These are phyloP conservation scores for Dermochelys coriacea DNA, from an alignment of 2,797 vertebrate genomes.

Conservation along the genomic window DNA sequence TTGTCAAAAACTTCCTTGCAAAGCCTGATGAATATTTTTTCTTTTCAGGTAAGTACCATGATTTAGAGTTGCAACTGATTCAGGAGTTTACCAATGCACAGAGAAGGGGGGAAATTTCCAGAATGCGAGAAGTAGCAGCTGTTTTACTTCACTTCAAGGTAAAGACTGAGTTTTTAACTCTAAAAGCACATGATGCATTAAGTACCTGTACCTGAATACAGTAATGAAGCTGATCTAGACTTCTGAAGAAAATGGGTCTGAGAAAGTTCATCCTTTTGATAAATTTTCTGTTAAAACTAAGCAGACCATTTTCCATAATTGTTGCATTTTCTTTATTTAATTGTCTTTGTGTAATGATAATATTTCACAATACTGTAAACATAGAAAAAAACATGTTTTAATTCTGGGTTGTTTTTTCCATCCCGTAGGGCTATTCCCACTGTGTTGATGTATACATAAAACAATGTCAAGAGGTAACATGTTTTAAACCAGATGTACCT, in stretches of 20 bases:
- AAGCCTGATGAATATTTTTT: conserved; percentile 39
- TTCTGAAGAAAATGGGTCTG: not conserved
- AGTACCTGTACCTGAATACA: not conserved
- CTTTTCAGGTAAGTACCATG: conserved; percentile 95
- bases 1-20: not conserved
- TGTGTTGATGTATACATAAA: conserved; percentile 99
- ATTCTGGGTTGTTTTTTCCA: conserved; percentile 43
- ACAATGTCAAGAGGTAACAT: conserved; percentile 96
- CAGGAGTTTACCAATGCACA: conserved; percentile 98
- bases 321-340: not conserved
- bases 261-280: accelerated
- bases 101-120: conserved; percentile 93
- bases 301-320: not conserved
- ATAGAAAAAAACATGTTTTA: conserved; percentile 3
- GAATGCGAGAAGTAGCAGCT: conserved; percentile 98
- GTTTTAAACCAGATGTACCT: not conserved
- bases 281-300: not conserved
- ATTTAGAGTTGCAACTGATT: conserved; percentile 97
- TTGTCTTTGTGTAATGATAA: not conserved
- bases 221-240: not conserved
- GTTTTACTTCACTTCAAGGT: conserved; percentile 99
- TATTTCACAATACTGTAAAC: not conserved
- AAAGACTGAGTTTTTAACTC: conserved; percentile 44
- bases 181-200: not conserved
- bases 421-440: conserved; percentile 94